These are phyloP conservation scores for Drosophila melanica DNA, from an alignment of 1,140 invertebrate genomes.

Conservation along the genomic window DNA sequence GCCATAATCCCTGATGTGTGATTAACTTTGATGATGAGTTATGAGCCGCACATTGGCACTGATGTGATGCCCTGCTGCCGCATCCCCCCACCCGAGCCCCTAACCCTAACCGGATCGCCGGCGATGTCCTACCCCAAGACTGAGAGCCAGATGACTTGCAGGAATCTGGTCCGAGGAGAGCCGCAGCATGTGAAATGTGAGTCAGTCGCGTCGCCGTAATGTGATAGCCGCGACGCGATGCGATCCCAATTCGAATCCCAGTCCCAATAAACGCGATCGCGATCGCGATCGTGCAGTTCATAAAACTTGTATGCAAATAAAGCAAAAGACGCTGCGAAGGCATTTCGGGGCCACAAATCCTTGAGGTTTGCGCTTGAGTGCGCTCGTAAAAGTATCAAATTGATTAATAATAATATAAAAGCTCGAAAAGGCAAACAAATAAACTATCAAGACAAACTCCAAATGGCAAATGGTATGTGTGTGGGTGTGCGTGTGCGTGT, in stretches of 20 bases:
- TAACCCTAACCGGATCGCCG: neutral
- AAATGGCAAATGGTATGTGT: conserved; percentile 34
- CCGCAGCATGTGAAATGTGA: conserved; percentile 75
- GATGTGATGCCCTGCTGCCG: conserved; percentile 47
- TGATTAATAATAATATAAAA: conserved; percentile 83
- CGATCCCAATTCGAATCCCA: conserved; percentile 17
- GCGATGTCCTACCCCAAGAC: conserved; percentile 49
- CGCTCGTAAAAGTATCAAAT: conserved; percentile 83
- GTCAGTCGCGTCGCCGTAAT: conserved; percentile 69
- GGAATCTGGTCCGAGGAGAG: conserved; percentile 52
- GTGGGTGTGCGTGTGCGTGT: conserved; percentile 2
- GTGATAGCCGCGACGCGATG: conserved; percentile 69
- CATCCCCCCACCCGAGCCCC: neutral
- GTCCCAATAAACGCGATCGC: neutral
- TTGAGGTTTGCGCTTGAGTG: conserved; percentile 80
- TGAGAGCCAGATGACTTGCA: conserved; percentile 65
- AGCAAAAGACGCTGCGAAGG: conserved; percentile 53
- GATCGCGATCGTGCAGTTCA: conserved; percentile 52
- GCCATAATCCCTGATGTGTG: conserved; percentile 83
- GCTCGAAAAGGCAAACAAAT: conserved; percentile 54
- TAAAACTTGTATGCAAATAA: conserved; percentile 80
- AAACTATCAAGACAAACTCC: conserved; percentile 61
- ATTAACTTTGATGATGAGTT: conserved; percentile 83
- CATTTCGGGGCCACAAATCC: conserved; percentile 62
- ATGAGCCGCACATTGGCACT: conserved; percentile 82